Base-by-base conservation (phyloP, 2,888 invertebrate species). In the Watsonalla cultraria region DNA sequence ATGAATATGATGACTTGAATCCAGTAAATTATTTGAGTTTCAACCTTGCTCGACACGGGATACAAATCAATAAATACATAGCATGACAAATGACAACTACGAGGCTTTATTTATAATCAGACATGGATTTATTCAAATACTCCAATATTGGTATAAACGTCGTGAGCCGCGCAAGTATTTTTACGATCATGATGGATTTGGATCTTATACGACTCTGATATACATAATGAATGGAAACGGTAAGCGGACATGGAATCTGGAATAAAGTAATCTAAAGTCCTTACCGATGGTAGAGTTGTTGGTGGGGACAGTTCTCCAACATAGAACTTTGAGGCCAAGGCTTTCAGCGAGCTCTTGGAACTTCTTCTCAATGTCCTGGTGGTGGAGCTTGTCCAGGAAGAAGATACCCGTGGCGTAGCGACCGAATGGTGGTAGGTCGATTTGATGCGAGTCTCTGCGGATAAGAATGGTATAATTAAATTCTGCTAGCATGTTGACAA, bases 321-420 rank as follows among this genome's bases (percentile, higher is more conserved):
- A 96, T 58, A 99, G 83, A 56, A 99, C 95, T 86, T 94, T 92
- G 65, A 99, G 91, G 35, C 94, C 94, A 76, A 97, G 92, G 68
- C 95, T 95, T 68, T 94, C 92, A 54, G 98, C 97, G 72, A 99
- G 90, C 63, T 92, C 93, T 60, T 93, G 92, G 84, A 99, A 98
- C 70, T 94, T 94, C 65, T 93, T 92, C 87, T 98, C 97, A 54
- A 94, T 94, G 68, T 95, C 94, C 71, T 93, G 92, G 72, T 96
- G 96, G 72, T 95, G 95, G 51, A 93, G 91, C 80, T 95, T 95
- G 84, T 98, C 98, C 84, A 99, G 91, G 90, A 97, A 99, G 78
- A 99, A 93, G 62, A 99, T 97, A 58, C 99, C 99, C 15, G 99
- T 99, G 53, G 99, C 99, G 91, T 99, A 99, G 65, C 94, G 92